Conservation (phyloP, 1,140 invertebrate species). For the Cherax destructor region DNA sequence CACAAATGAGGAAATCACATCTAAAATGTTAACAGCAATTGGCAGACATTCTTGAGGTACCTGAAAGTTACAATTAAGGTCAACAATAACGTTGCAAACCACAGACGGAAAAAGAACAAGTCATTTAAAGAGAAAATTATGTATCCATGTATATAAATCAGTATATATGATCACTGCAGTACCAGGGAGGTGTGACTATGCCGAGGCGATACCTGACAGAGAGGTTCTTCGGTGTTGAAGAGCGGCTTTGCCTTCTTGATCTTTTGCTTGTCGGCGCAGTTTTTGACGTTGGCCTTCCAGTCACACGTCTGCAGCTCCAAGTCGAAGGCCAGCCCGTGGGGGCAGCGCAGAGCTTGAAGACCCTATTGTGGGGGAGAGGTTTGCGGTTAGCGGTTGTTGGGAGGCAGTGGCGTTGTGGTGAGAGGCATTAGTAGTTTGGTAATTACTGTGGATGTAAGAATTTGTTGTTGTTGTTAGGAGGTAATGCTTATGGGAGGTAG, state of each 20-base stretch:
- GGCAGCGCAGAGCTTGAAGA: constrained; percentile 93
- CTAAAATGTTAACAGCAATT: too few relatives aligned
- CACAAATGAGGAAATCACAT: too few relatives aligned
- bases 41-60: too few relatives aligned
- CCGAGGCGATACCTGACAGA: constrained; percentile 79
- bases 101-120: too few relatives aligned
- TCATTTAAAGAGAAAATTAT: too few relatives aligned
- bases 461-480: neutral
- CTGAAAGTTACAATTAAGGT: too few relatives aligned
- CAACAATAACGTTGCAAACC: too few relatives aligned
- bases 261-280: constrained; percentile 93
- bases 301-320: constrained; percentile 97
- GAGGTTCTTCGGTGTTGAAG: constrained; percentile 91
- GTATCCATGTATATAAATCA: neutral
- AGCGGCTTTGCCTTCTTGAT: constrained; percentile 92
- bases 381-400: neutral
- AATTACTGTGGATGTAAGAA: neutral
- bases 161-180: neutral
- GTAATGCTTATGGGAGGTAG: too few relatives aligned
- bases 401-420: neutral
- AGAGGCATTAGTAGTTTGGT: neutral
- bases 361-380: constrained; percentile 79
- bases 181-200: neutral
- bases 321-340: constrained; percentile 94
- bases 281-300: constrained; percentile 95